Evolutionary conservation across 2,797 vertebrate genomes (phyloP), one percentile per base, ranked within the genome.

Genomic region (Eutrigla gurnardus): DNA sequence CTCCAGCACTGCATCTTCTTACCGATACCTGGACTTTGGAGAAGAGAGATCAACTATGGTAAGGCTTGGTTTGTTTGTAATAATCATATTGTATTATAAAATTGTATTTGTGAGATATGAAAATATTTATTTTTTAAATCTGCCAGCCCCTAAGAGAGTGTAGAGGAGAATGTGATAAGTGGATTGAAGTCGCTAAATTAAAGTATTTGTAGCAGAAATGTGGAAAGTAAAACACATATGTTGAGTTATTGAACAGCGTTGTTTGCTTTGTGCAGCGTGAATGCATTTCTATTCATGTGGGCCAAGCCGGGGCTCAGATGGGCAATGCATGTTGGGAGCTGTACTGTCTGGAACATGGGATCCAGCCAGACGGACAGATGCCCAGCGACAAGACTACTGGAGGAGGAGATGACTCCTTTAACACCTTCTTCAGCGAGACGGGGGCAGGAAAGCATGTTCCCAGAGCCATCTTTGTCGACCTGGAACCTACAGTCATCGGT

Each of bases 281-380:
- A 70, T 94, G 93, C 67, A 94, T 95, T 79, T 96, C 94, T 15
- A 76, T 94, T 73, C 95, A 95, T 9, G 91, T 95, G 17, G 93
- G 95, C 79, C 94, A 95, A 89, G 94, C 94, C 1, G 89, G 94
- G 2, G 88, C 93, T 71, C 93, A 96, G 89, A 95, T 92, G 25
- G 93, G 93, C 75, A 95, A 93, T 83, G 93, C 93, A 55, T 95
- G 91, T 70, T 95, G 94, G 94, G 94, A 95, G 77, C 82, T 95
- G 57, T 95, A 93, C 79, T 95, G 93, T 57, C 72, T 96, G 78
- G 94, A 96, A 77, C 94, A 94, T 65, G 92, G 93, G 50, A 94
- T 95, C 71, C 94, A 94, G 78, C 90, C 93, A 0, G 93, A 96
- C 0, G 93, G 94, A 63, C 93, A 94, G 81, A 94, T 93, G 92